phyloP scores from a whole-genome alignment of 2,888 invertebrate genomes.

The Protula sp. region DNA sequence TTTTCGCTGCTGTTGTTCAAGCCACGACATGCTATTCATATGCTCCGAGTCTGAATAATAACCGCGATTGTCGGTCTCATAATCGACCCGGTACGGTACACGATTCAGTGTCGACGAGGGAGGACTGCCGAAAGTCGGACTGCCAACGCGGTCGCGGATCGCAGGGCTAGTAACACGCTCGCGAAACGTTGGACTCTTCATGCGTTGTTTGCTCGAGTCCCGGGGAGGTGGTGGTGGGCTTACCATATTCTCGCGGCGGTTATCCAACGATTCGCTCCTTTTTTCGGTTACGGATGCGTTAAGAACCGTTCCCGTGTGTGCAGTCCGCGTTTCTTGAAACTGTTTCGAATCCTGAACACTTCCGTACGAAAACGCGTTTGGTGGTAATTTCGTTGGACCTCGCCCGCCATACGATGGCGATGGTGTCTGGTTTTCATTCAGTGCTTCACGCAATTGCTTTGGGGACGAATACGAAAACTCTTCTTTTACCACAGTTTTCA shows the following conservation, averaged over 20 bases:
- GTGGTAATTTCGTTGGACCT: not conserved
- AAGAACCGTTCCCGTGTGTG: too few species aligned
- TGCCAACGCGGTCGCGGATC: conserved; percentile 4
- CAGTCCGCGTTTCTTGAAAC: not conserved
- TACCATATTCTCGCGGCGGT: not conserved
- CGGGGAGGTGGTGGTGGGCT: conserved; percentile 1
- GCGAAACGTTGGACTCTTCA: not conserved
- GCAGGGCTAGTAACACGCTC: conserved; percentile 6
- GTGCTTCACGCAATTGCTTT: too few species aligned
- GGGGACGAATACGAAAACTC: not conserved
- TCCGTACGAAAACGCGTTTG: not conserved
- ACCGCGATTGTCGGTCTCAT: conserved; percentile 23
- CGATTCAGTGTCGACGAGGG: conserved; percentile 12
- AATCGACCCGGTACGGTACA: conserved; percentile 40
- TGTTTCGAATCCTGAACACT: not conserved
- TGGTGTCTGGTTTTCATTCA: too few species aligned
- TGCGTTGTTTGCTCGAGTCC: not conserved
- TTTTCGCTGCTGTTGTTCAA: conserved; percentile 50
- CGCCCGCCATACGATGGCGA: not conserved
- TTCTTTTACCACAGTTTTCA: not conserved
- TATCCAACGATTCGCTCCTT: not conserved
- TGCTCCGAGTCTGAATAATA: conserved; percentile 25
- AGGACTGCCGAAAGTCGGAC: conserved; percentile 5
- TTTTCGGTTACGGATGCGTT: not conserved
- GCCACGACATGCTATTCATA: conserved; percentile 35